phyloP scores from a whole-genome alignment of 2,113 vertebrate species.

The Hassar affinis region DNA sequence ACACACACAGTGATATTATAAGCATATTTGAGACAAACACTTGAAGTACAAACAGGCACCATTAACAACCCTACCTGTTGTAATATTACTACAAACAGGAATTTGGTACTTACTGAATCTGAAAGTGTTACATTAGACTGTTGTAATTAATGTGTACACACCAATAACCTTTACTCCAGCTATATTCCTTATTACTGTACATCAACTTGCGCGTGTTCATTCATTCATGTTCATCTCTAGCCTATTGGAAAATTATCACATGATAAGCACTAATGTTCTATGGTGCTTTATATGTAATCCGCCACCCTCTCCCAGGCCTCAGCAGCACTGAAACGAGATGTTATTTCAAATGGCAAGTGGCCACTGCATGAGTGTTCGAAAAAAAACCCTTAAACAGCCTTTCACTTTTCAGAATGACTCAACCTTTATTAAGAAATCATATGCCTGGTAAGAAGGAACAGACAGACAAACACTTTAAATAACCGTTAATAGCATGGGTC shows the following conservation, averaged over 20 bases:
- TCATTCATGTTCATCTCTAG: background rate
- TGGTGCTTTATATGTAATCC: background rate
- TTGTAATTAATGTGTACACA: background rate
- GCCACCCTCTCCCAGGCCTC: background rate
- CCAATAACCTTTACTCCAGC: background rate
- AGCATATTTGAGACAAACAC: background rate
- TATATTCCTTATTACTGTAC: background rate
- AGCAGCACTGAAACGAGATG: background rate
- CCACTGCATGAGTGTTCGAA: too few relatives aligned
- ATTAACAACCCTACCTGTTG: background rate
- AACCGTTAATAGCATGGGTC: background rate
- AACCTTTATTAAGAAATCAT: background rate
- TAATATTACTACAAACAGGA: background rate
- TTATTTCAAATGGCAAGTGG: background rate
- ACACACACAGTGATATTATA: conserved; percentile 4
- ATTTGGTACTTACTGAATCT: background rate
- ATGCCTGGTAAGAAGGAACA: background rate
- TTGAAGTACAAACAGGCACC: background rate
- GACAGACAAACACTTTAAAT: background rate
- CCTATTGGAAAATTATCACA: background rate
- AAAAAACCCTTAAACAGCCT: too few relatives aligned
- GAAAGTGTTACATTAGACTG: background rate
- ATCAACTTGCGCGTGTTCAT: background rate
- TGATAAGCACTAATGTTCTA: background rate
- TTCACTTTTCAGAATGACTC: background rate